Evolutionary conservation across 2,113 vertebrate species (phyloP), one percentile per base, ranked within the genome.

Genomic region (Nothocercus nigrocapillus): DNA sequence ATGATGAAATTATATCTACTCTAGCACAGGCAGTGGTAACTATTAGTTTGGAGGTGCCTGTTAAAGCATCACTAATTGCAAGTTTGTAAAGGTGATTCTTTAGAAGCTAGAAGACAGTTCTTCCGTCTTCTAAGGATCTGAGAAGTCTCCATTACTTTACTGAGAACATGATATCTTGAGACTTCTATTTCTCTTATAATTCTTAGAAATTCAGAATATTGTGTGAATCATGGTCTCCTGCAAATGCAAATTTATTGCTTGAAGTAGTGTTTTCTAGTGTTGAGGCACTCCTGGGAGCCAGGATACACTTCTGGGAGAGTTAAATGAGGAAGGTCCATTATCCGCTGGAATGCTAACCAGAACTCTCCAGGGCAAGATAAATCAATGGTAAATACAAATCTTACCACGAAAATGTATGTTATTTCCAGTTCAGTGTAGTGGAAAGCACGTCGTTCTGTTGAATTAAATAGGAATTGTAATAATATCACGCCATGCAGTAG

Each of bases 381-480:
- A 97, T 96, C 92, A 93, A 91, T 90, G 94, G 85, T 63, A 96
- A 97, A 95, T 91, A 90, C 79, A 85, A 75, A 75, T 73, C 93
- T 89, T 75, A 87, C 74, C 79, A 76, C 45, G 70, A 85, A 89
- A 91, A 36, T 2, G 14, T 62, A 66, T 85, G 93, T 67, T 87
- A 70, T 91, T 95, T 94, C 90, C 93, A 94, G 79, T 94, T 96
- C 94, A 94, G 49, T 17, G 24, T 95, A 72, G 59, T 77, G 87
- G 21, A 94, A 82, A 92, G 77, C 94, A 95, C 94, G 89, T 85
- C 82, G 93, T 91, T 93, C 94, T 96, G 83, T 94, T 97, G 97
- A 96, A 96, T 96, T 97, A 98, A 97, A 94, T 91, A 96, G 94
- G 94, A 97, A 96, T 63, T 96, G 96, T 91, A 92, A 89, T 97